A percentile compares a stretch with the other conserved stretches of the same genome.
Conservation (phyloP, 2,113 vertebrate species). For the Dendrocopos noguchii region DNA sequence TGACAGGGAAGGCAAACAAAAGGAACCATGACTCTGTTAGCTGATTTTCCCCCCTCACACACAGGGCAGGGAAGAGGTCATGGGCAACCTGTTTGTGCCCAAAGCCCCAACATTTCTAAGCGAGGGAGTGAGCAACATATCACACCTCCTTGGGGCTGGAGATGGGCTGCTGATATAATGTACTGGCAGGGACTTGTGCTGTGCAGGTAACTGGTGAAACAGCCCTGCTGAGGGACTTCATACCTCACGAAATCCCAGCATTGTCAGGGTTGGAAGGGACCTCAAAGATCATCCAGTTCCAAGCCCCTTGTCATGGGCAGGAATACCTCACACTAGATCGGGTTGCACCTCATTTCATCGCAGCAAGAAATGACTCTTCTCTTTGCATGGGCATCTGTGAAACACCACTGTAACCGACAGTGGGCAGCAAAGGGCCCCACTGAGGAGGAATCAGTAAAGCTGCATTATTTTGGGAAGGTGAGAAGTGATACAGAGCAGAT, state of each 20-base stretch:
- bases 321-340: too few species aligned
- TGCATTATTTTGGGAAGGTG: not conserved
- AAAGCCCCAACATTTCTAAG: rapidly evolving
- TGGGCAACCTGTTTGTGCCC: not conserved
- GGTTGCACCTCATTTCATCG: not conserved
- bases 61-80: not conserved
- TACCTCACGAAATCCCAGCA: too few species aligned
- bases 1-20: slow-evolving; percentile 5
- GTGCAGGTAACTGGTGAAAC: not conserved
- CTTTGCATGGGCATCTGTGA: not conserved
- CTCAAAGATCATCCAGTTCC: too few species aligned
- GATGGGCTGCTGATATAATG: rapidly evolving
- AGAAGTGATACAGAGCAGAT: not conserved
- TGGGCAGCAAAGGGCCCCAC: not conserved
- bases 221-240: not conserved
- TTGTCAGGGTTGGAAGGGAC: too few species aligned
- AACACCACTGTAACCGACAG: not conserved
- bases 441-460: not conserved
- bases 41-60: not conserved
- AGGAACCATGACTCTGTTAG: not conserved
- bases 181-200: not conserved
- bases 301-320: too few species aligned
- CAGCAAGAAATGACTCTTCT: not conserved
- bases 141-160: not conserved
- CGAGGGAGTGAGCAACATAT: not conserved